A percentile compares a stretch with the other conserved stretches of the same genome.
Conservation (phyloP, 2,113 vertebrate genomes). For the Centropristis striata region DNA sequence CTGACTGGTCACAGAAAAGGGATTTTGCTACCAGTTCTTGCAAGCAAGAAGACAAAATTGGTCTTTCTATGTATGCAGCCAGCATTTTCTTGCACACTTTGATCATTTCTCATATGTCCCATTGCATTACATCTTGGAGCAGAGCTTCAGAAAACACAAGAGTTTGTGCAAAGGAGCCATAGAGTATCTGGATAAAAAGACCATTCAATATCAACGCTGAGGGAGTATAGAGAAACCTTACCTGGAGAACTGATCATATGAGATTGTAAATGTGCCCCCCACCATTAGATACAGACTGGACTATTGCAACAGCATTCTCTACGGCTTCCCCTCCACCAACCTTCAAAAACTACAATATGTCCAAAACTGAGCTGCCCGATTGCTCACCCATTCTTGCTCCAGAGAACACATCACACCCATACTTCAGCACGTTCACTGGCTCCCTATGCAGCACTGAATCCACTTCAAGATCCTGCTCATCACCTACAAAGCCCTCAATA, state of each 20-base stretch:
- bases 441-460: too few relatives aligned
- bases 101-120: slow-evolving; percentile 7
- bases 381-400: too few relatives aligned
- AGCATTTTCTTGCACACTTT: not conserved
- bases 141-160: not conserved
- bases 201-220: not conserved
- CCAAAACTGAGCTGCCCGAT: too few relatives aligned
- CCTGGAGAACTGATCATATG: not conserved
- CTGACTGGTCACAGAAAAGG: not conserved
- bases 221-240: not conserved
- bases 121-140: not conserved
- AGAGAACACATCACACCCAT: too few relatives aligned
- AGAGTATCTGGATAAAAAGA: not conserved
- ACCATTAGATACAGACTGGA: too few relatives aligned
- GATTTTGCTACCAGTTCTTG: not conserved
- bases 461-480: too few relatives aligned
- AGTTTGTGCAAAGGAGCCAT: not conserved
- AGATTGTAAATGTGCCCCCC: not conserved
- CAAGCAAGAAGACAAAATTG: not conserved
- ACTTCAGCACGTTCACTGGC: too few relatives aligned
- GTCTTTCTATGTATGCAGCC: not conserved
- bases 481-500: too few relatives aligned
- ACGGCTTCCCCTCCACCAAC: too few relatives aligned
- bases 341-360: too few relatives aligned
- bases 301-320: too few relatives aligned